Evolutionary conservation across 2,797 vertebrate species (phyloP), one percentile per base, ranked within the genome.

Genomic region (Oreortyx pictus): DNA sequence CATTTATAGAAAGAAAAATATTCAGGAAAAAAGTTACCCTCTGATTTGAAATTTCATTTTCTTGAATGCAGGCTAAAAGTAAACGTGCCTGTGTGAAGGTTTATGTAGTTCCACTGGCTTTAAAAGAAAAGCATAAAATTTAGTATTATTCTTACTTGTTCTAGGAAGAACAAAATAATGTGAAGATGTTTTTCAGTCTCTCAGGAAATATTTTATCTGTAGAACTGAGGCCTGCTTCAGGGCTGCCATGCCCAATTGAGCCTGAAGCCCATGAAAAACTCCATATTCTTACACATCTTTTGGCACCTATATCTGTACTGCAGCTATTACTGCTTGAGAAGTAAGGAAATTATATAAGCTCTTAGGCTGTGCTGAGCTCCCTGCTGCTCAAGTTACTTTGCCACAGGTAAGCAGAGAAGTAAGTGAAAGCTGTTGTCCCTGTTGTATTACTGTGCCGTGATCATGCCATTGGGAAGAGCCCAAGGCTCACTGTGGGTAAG

Each of bases 151-250:
- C 49, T 88, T 89, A 70, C 76, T 89, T 91, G 35, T 31, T 94
- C 82, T 76, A 56, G 91, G 61, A 91, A 43, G 88, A 90, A 86
- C 49, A 80, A 90, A 94, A 80, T 93, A 68, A 86, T 14, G 33
- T 33, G 35, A 61, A 86, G 75, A 77, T 84, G 61, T 77, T 88
- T 83, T 71, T 82, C 62, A 37, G 89, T 86, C 77, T 94, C 91
- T 91, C 75, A 68, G 91, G 86, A 94, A 92, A 80, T 90, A 76
- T 71, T 92, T 93, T 81, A 79, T 94, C 46, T 81, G 92, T 86
- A 93, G 86, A 86, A 82, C 1, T 5, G 80, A 88, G 83, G 88
- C 65, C 54, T 54, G 52, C 29, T 54, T 49, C 71, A 64, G 41
- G 64, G 64, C 80, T 90, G 80, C 52, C 1, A 1, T 76, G 80